These are phyloP conservation scores for Tarsius wallacei DNA, from an alignment of 2,797 vertebrate genomes.

Conservation along the genomic window DNA sequence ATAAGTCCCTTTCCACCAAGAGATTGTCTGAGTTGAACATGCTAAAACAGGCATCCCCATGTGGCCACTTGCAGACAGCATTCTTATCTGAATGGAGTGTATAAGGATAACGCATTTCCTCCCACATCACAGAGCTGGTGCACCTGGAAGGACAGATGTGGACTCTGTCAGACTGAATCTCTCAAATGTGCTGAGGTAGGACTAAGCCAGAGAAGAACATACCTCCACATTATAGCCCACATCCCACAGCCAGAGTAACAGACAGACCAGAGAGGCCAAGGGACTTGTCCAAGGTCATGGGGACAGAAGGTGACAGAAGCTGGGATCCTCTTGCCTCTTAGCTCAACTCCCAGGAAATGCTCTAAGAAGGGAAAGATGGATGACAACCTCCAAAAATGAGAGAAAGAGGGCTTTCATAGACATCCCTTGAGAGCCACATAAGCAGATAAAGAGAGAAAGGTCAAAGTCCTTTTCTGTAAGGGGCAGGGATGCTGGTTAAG, in stretches of 20 bases:
- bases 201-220: background rate
- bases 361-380: background rate
- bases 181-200: background rate
- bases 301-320: background rate
- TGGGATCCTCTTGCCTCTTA: background rate
- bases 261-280: background rate
- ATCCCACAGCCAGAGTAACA: background rate
- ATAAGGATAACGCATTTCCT: background rate
- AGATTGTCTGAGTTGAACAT: background rate
- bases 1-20: background rate
- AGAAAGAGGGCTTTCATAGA: background rate
- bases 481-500: background rate
- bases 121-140: background rate
- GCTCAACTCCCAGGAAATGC: slow-evolving; percentile 19
- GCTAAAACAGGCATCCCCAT: background rate
- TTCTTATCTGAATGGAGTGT: background rate
- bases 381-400: background rate
- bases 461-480: background rate
- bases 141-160: background rate
- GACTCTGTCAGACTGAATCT: background rate
- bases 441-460: background rate
- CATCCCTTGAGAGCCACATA: background rate
- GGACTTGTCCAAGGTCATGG: background rate
- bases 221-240: background rate
- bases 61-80: background rate